Evolutionary conservation across 2,888 invertebrate genomes (phyloP).

Genomic region (Torymus aiolomorphi): DNA sequence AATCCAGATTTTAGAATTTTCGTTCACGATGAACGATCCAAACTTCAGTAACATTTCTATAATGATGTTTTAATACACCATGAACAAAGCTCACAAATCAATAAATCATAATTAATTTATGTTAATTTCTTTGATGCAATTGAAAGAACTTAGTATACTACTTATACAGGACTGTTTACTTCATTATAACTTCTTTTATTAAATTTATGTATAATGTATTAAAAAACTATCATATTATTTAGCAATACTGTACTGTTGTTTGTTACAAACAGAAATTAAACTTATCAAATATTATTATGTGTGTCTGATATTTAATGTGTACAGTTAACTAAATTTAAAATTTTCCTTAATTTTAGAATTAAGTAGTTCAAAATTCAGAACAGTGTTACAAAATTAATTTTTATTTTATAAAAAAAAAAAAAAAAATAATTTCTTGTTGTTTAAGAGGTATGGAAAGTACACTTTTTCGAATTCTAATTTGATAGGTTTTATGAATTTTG

Average conservation of each 20-base stretch:
- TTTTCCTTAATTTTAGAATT: constrained; percentile 9
- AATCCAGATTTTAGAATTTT: too few relatives aligned
- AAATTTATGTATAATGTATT: constrained; percentile 33
- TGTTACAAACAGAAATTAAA: constrained; percentile 52
- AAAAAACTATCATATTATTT: constrained; percentile 42
- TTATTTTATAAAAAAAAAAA: constrained; percentile 22
- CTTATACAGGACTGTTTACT: constrained; percentile 47
- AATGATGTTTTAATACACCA: constrained; percentile 25
- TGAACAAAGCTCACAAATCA: constrained; percentile 7
- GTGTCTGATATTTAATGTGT: constrained; percentile 21
- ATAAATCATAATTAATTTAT: constrained; percentile 26
- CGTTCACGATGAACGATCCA: too few relatives aligned
- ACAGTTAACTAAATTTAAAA: constrained; percentile 8
- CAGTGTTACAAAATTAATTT: constrained; percentile 39
- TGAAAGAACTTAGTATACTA: constrained; percentile 49
- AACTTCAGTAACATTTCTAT: too few relatives aligned
- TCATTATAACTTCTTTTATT: constrained; percentile 22
- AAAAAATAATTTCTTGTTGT: constrained; percentile 89
- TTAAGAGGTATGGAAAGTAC: constrained; percentile 97
- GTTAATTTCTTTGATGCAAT: constrained; percentile 6
- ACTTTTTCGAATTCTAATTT: constrained; percentile 99
- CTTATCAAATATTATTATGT: constrained; percentile 31
- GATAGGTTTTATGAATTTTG: constrained; percentile 95
- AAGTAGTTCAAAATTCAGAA: constrained; percentile 3
- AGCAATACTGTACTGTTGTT: constrained; percentile 51